Evolutionary conservation across 2,797 vertebrate species (phyloP).

Genomic region (Hoplostethus atlanticus): DNA sequence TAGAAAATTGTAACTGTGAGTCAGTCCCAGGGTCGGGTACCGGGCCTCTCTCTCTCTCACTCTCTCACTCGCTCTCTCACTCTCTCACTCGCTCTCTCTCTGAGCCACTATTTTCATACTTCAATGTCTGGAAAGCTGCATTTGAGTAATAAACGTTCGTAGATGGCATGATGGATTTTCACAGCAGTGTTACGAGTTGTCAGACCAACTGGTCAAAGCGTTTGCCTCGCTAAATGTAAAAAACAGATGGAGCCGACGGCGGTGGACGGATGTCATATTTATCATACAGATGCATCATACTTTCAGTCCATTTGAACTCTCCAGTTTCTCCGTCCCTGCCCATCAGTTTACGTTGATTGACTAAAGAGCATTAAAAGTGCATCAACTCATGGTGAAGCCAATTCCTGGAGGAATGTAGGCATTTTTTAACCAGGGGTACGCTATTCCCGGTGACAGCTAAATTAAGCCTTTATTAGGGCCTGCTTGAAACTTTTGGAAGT

Average conservation of each 20-base stretch:
- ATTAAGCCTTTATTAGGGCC: constrained; percentile 7
- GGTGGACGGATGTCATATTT: constrained; percentile 35
- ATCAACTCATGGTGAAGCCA: background rate
- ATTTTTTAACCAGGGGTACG: background rate
- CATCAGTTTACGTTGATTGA: constrained; percentile 16
- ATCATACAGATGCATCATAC: constrained; percentile 42
- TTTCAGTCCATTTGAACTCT: constrained; percentile 14
- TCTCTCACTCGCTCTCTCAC: constrained; percentile 25
- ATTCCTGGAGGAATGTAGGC: constrained; percentile 7
- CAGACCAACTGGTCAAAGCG: constrained; percentile 45
- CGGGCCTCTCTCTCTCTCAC: constrained; percentile 40
- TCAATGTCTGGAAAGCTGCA: constrained; percentile 69
- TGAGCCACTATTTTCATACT: constrained; percentile 67
- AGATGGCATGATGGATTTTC: constrained; percentile 68
- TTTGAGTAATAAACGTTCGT: constrained; percentile 64
- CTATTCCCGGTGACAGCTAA: constrained; percentile 9
- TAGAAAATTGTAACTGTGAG: constrained; percentile 19
- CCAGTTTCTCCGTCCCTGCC: background rate
- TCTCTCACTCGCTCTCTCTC: constrained; percentile 36
- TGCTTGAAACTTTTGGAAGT: background rate
- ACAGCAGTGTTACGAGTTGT: constrained; percentile 38
- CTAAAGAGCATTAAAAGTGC: constrained; percentile 30
- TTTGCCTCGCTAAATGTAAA: constrained; percentile 48
- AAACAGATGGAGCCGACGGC: constrained; percentile 70
- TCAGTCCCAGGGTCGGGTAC: constrained; percentile 45